Base-by-base conservation (phyloP, 2,113 vertebrate species). In the Bujurquina vittata region DNA sequence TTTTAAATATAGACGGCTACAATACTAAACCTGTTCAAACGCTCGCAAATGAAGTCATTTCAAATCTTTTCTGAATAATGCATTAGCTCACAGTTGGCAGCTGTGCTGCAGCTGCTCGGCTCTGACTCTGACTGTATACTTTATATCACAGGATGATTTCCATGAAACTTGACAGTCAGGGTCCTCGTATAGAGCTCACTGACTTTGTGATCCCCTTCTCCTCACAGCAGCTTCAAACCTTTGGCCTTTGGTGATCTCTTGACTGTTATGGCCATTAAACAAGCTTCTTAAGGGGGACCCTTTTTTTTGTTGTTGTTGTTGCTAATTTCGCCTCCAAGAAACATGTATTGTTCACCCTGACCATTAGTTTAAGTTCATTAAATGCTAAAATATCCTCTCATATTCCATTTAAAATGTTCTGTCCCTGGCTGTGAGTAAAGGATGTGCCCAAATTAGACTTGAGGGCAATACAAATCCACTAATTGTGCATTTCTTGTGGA, bases 61-160 rank as follows among this genome's bases (percentile, higher is more conserved):
- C 11, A 56, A 61, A 79, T 59, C 58, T 40, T 15, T 80, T 69
- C 29, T 83, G 1, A 76, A 83, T 77, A 57, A 63, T 77, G 22
- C 20, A 73, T 63, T 72, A 29, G 31, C 7, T 15, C 29, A 31
- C 17, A 61, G 60, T 72, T 31, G 65, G 43, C n/a, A 56, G 49
- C 15, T 57, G 65, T 23, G 3, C 12, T 37, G 33, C n/a, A 52
- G 78, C n/a, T 52, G 60, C 35, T 40, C 56, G 12, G 55, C 55
- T 40, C 55, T 26, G 46, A 72, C 55, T 40, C 55, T 26, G 46
- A 72, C 26, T 54, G 31, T 54, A 31, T n/a, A n/a, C 67, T n/a
- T 2, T 33, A 33, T 72, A 31, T 72, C n/a, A 54, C 46, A 54
- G 4, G 67, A 29, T 72, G 67, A 54, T 72, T 54, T 72, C 17